phyloP scores from a whole-genome alignment of 2,888 invertebrate genomes.

The Arctia plantaginis region DNA sequence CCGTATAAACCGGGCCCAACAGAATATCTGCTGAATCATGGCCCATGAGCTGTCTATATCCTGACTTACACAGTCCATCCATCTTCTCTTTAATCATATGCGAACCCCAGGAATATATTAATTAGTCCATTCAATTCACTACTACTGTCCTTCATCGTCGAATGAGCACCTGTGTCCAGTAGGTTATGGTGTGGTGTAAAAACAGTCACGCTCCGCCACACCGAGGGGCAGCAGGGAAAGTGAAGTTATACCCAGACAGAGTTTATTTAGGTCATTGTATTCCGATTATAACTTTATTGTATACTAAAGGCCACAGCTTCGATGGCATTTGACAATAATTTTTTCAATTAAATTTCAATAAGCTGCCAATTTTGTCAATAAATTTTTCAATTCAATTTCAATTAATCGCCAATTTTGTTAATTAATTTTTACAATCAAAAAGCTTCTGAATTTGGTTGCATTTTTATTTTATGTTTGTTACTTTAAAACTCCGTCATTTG shows the following conservation, averaged over 20 bases:
- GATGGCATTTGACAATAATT: too few relatives aligned
- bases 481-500: not conserved
- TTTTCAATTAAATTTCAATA: not conserved
- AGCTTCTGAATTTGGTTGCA: not conserved
- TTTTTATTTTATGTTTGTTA: too few relatives aligned
- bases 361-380: not conserved
- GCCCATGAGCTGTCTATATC: too few relatives aligned
- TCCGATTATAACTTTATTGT: constrained; percentile 1
- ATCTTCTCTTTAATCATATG: not conserved
- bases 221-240: constrained; percentile 23
- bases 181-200: constrained; percentile 22
- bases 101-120: constrained; percentile 3
- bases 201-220: constrained; percentile 19
- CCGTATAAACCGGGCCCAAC: too few relatives aligned
- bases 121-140: constrained; percentile 4
- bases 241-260: constrained; percentile 7
- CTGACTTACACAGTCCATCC: not conserved
- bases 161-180: constrained; percentile 15
- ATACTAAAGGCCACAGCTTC: not conserved
- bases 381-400: too few relatives aligned
- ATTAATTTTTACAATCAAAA: too few relatives aligned
- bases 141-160: constrained; percentile 19
- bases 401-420: too few relatives aligned
- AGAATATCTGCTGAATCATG: too few relatives aligned
- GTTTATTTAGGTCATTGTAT: constrained; percentile 17